phyloP scores from a whole-genome alignment of 2,113 vertebrate species.

The Chaetorhynchus papuensis region DNA sequence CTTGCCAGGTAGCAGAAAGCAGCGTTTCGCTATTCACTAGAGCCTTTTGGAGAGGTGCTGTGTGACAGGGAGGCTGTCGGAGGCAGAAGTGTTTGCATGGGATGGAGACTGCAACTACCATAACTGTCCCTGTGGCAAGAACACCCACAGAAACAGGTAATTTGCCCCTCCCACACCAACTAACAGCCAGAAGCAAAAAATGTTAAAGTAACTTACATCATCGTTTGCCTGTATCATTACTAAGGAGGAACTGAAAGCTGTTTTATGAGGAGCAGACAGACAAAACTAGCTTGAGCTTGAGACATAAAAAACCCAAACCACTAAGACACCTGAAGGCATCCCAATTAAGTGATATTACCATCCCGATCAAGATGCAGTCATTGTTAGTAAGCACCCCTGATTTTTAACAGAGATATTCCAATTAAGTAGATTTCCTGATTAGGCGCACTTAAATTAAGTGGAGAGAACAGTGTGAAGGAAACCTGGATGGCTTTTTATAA shows the following conservation, averaged over 20 bases:
- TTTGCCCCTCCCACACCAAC: slow-evolving; percentile 57
- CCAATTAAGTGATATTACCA: slow-evolving; percentile 69
- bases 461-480: background rate
- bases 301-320: slow-evolving; percentile 58
- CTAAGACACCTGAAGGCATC: slow-evolving; percentile 58
- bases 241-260: slow-evolving; percentile 60
- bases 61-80: background rate
- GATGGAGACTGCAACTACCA: background rate
- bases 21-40: background rate
- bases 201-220: slow-evolving; percentile 58
- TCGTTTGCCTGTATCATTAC: slow-evolving; percentile 61
- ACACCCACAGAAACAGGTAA: slow-evolving; percentile 60
- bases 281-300: slow-evolving; percentile 61
- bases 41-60: background rate
- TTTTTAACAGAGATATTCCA: slow-evolving; percentile 53
- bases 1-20: background rate
- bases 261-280: slow-evolving; percentile 64
- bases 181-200: slow-evolving; percentile 62
- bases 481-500: background rate
- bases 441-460: slow-evolving; percentile 24
- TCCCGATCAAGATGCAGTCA: slow-evolving; percentile 64
- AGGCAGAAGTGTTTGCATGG: background rate
- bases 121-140: slow-evolving; percentile 47
- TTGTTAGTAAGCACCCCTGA: slow-evolving; percentile 58
- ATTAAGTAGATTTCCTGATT: slow-evolving; percentile 60